A percentile compares a stretch with the other conserved stretches of the same genome.
These are phyloP conservation scores for Bombus terrestris DNA, from an alignment of 1,140 invertebrate species.

Conservation along the genomic window DNA sequence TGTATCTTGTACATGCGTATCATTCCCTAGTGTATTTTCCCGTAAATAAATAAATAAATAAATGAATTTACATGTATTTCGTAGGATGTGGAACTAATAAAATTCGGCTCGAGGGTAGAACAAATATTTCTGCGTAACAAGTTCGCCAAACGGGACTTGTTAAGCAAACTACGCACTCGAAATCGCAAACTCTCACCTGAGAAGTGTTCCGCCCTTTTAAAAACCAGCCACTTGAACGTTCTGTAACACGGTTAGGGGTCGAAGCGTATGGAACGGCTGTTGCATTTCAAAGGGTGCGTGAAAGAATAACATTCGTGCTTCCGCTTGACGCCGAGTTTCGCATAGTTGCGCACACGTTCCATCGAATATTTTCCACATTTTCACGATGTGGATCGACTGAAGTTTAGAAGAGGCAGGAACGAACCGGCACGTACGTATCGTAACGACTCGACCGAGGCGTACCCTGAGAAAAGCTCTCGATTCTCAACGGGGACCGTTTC, in stretches of 20 bases:
- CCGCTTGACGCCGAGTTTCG: background rate
- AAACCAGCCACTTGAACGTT: slow-evolving; percentile 15
- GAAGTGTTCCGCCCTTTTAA: too few relatives aligned
- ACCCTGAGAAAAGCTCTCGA: too few relatives aligned
- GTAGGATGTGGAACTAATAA: background rate
- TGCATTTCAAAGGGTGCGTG: background rate
- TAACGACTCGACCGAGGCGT: background rate
- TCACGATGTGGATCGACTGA: background rate
- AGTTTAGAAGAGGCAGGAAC: background rate
- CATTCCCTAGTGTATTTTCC: background rate
- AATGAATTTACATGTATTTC: background rate
- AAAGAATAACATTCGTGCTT: background rate
- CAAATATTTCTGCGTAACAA: background rate
- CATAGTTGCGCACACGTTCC: background rate
- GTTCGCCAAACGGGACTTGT: background rate
- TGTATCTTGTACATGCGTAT: too few relatives aligned
- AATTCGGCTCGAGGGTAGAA: background rate
- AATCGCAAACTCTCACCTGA: background rate
- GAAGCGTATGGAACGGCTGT: background rate
- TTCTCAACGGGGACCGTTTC: too few relatives aligned
- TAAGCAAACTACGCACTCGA: background rate
- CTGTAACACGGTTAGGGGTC: background rate
- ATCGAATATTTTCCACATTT: slow-evolving; percentile 6
- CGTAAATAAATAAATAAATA: background rate
- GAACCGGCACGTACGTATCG: background rate